Base-by-base conservation (phyloP, 2,888 invertebrate species). In the Drosophila ezoana region DNA sequence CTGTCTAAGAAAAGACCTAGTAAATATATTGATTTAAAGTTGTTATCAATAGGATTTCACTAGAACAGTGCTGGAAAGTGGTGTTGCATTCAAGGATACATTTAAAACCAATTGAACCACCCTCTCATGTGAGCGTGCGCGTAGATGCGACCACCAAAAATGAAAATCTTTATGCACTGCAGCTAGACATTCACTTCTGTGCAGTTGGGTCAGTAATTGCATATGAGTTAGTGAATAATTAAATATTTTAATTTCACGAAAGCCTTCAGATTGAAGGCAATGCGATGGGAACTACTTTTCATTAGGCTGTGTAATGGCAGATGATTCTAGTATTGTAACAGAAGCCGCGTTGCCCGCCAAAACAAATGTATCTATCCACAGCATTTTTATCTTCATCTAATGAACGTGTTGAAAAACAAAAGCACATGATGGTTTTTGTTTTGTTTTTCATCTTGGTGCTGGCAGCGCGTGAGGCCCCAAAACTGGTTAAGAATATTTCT, bases 201-300 rank as follows among this genome's bases (percentile, higher is more conserved):
- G 47, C 53, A 64, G 28, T 45, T 44, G 32, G n/a, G 23, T 33
- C 52, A 16, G 56, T 69, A 81, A 79, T 82, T 76, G 63, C 69
- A 51, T 68, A 58, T 45, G 64, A 48, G 65, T 77, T 62, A 62
- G 45, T 65, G 51, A 48, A 59, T 35, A 82, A 86, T 76, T 79
- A 86, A 82, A 68, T 79, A 86, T 81, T 70, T 61, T 79, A 79
- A 81, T 74, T 82, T 68, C 69, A 76, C 63, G 60, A 53, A 80
- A 80, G 81, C 74, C 84, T 84, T 80, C 81, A 65, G 52, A 48
- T 37, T 79, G 81, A 80, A 70, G 86, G 76, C 79, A 48, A 61
- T 44, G 63, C 63, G 72, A 66, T 80, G 80, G 79, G 80, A 81
- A 81, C 63, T 32, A 52, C 38, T 52, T 69, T 69, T 60, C 44